These are phyloP conservation scores for Lathronympha strigana DNA, from an alignment of 2,888 invertebrate species.

Conservation along the genomic window DNA sequence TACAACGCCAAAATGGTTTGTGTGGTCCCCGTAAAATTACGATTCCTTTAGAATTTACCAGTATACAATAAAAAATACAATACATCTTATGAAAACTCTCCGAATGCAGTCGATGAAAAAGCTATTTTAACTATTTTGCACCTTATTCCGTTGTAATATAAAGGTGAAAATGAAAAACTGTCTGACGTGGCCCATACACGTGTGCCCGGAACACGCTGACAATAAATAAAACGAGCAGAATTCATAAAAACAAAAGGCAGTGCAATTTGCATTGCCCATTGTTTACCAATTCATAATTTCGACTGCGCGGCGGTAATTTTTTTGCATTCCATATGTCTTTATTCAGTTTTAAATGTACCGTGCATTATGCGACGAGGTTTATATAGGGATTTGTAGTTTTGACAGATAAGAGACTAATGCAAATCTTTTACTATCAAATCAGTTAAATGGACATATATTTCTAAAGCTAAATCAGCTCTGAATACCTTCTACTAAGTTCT, in stretches of 20 bases:
- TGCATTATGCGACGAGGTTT: background rate
- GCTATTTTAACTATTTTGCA: background rate
- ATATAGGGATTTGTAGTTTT: background rate
- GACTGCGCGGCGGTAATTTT: constrained; percentile 62
- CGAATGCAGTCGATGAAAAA: background rate
- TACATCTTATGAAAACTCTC: constrained; percentile 14
- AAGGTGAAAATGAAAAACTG: background rate
- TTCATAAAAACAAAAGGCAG: constrained; percentile 58
- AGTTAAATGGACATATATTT: too few relatives aligned
- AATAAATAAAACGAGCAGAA: constrained; percentile 60
- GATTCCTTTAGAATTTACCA: background rate
- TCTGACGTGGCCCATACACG: too few relatives aligned
- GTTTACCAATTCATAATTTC: constrained; percentile 74
- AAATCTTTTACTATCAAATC: too few relatives aligned
- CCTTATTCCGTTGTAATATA: background rate
- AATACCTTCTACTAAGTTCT: too few relatives aligned
- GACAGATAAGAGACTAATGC: background rate
- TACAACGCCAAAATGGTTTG: background rate
- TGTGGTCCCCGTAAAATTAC: constrained; percentile 1
- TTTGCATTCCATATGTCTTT: constrained; percentile 43
- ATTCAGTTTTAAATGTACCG: constrained; percentile 19
- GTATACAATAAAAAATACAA: constrained; percentile 13
- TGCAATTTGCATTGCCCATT: constrained; percentile 79
- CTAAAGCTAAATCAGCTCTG: too few relatives aligned
- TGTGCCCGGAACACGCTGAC: constrained; percentile 24